These are phyloP conservation scores for Phyllotreta cruciferae DNA, from an alignment of 2,888 invertebrate species.

Conservation along the genomic window DNA sequence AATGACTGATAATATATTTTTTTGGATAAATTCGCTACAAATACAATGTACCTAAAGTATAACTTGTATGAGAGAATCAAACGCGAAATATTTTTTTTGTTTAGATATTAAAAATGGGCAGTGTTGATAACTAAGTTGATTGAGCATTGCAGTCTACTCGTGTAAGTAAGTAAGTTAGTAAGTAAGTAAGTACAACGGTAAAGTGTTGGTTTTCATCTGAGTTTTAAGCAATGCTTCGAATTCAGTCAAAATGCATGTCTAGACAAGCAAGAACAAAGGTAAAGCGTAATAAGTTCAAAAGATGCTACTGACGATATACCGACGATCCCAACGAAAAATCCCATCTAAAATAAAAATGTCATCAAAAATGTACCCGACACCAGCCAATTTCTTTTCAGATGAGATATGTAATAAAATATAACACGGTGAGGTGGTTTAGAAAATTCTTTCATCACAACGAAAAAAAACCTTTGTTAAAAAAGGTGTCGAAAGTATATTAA, in stretches of 20 bases:
- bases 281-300: constrained; percentile 42
- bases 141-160: constrained; percentile 33
- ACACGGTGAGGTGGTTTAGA: neutral
- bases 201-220: constrained; percentile 28
- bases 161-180: constrained; percentile 27
- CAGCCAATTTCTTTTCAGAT: neutral
- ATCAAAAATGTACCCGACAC: neutral
- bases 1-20: too few species aligned
- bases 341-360: constrained; percentile 8
- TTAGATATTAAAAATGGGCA: too few species aligned
- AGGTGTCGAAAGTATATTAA: too few species aligned
- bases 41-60: too few species aligned
- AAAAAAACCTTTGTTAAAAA: neutral
- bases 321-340: constrained; percentile 9
- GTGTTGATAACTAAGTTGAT: neutral
- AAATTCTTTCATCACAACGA: neutral
- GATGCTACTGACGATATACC: constrained; percentile 55
- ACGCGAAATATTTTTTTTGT: too few species aligned
- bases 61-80: too few species aligned
- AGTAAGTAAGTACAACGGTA: constrained; percentile 17
- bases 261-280: constrained; percentile 48
- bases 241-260: constrained; percentile 43
- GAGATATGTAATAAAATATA: neutral
- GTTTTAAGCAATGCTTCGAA: constrained; percentile 40
- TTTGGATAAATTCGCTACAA: too few species aligned